These are phyloP conservation scores for Coenonympha arcania DNA, from an alignment of 2,888 invertebrate genomes.

Conservation along the genomic window DNA sequence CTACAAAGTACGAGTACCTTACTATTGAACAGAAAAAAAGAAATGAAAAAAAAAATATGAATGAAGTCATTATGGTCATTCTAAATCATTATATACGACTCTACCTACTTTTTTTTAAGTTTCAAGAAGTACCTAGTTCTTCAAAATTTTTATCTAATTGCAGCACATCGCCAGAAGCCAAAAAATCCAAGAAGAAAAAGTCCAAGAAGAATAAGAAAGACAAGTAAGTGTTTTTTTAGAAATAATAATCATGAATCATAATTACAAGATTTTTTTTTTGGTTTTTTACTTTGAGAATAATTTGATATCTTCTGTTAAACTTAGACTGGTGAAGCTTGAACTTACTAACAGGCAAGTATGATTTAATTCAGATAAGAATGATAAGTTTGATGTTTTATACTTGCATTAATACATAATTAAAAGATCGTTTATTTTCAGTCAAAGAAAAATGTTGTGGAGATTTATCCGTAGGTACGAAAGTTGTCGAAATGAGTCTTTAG, in stretches of 20 bases:
- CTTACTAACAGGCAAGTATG: constrained; percentile 65
- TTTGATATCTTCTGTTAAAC: constrained; percentile 36
- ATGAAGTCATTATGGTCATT: too few relatives aligned
- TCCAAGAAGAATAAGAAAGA: constrained; percentile 83
- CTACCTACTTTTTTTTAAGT: neutral
- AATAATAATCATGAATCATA: too few relatives aligned
- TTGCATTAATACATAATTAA: constrained; percentile 1
- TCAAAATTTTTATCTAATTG: constrained; percentile 28
- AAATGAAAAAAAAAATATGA: too few relatives aligned
- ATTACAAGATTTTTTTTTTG: neutral
- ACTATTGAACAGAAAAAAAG: too few relatives aligned
- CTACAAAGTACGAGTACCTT: too few relatives aligned
- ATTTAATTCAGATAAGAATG: neutral
- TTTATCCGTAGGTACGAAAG: constrained; percentile 61
- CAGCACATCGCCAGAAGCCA: constrained; percentile 82
- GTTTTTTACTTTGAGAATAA: constrained; percentile 23
- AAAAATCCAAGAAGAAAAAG: constrained; percentile 85
- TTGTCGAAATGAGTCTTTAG: constrained; percentile 10
- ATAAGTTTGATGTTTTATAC: constrained; percentile 17
- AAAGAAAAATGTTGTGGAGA: constrained; percentile 64
- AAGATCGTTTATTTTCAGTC: constrained; percentile 52
- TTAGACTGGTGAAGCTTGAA: constrained; percentile 63
- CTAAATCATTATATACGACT: neutral
- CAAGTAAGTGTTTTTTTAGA: constrained; percentile 78
- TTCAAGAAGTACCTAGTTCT: neutral